Evolutionary conservation across 2,888 invertebrate genomes (phyloP).

Genomic region (Epirrhoe alternata): DNA sequence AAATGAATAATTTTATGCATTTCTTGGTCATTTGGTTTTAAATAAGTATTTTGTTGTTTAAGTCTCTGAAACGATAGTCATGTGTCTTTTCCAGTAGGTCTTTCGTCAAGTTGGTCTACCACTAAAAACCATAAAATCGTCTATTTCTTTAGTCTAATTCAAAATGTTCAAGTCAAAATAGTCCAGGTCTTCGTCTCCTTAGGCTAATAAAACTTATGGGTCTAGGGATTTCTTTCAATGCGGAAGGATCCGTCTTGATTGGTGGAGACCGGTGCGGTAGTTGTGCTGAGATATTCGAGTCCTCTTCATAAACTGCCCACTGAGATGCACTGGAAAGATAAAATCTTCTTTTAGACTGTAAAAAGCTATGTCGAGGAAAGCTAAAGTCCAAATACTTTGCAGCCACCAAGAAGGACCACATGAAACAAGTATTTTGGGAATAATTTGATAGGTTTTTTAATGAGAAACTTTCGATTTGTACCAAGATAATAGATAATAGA

Average conservation of each 20-base stretch:
- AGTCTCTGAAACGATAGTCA: too few relatives aligned
- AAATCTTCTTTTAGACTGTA: constrained; percentile 57
- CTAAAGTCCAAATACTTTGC: too few relatives aligned
- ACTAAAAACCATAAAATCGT: background rate
- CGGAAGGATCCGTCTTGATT: constrained; percentile 71
- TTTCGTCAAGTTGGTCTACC: background rate
- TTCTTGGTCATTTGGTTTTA: too few relatives aligned
- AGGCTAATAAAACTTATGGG: constrained; percentile 66
- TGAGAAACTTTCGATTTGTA: too few relatives aligned
- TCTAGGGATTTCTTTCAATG: constrained; percentile 74
- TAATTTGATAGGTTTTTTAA: too few relatives aligned
- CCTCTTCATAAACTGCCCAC: constrained; percentile 80
- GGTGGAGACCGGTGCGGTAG: constrained; percentile 67
- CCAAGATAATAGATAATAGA: too few relatives aligned
- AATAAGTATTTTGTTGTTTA: too few relatives aligned
- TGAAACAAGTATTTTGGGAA: too few relatives aligned
- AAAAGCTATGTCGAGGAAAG: constrained; percentile 28
- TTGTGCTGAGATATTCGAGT: constrained; percentile 61
- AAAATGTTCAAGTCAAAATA: constrained; percentile 36
- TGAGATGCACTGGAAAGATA: constrained; percentile 70
- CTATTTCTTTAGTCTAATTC: constrained; percentile 22
- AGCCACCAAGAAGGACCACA: too few relatives aligned
- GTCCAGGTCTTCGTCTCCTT: constrained; percentile 62
- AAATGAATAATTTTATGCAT: too few relatives aligned
- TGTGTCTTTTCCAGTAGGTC: background rate